Base-by-base conservation (phyloP, 2,888 invertebrate species). In the Himalopsyche anomala region DNA sequence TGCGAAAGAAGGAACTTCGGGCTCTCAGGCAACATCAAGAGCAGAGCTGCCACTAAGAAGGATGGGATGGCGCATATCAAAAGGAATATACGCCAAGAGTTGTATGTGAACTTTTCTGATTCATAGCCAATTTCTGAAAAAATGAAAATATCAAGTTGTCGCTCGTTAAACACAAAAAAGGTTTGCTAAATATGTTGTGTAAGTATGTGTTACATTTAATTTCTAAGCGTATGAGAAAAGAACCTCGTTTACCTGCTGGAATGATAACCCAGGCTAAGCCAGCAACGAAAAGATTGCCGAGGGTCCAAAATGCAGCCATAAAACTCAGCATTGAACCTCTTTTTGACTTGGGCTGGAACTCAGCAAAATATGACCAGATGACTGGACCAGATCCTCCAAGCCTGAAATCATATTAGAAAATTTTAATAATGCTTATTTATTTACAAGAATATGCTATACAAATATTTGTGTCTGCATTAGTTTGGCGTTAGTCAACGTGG, bases 301-400 rank as follows among this genome's bases (percentile, higher is more conserved):
- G 95, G 86, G 98, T 98, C 98, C 98, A 98, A 92, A 98, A 98
- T 84, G 98, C 98, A 87, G 98, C 98, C 96, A 98, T 97, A 91
- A 97, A 97, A 90, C 97, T 97, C 89, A 98, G 93, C 98, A 98
- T 98, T 84, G 97, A 96, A 83, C 98, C 98, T 89, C 98, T 95
- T 91, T 96, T 97, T 89, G 96, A 94, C 92, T 97, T 97, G 86
- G 98, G 98, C 92, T 98, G 98, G 92, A 98, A 98, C 92, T 98
- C 98, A 87, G 97, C 97, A 92, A 97, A 98, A 92, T 98, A 98
- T 38, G 98, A 97, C 97, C 98, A 98, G 91, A 98, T 97, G 89
- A 98, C 98, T 87, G 98, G 98, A 91, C 98, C 96, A 90, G 96
- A 97, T 89, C 97, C 97, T 89, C 97, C 97, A 89, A 97, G 94